Percentiles rank a stretch among this genome's conserved stretches.
These are phyloP conservation scores for Ceriagrion tenellum DNA, from an alignment of 2,888 invertebrate species.

Conservation along the genomic window DNA sequence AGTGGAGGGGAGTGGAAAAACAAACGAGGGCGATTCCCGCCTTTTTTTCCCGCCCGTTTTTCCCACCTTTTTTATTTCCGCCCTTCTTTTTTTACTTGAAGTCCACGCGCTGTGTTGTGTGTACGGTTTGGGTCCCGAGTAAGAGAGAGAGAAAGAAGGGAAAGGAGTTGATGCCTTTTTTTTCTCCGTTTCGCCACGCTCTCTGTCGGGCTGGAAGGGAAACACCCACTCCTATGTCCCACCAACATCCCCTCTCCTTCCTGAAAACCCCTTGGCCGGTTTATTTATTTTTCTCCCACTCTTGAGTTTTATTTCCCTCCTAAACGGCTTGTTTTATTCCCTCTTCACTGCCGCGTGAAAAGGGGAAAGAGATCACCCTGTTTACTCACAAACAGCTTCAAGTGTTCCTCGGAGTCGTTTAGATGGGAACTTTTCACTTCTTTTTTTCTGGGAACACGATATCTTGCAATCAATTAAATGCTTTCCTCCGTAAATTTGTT, in stretches of 20 bases:
- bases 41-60: not conserved
- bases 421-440: not conserved
- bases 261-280: not conserved
- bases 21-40: not conserved
- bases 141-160: not conserved
- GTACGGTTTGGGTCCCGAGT: not conserved
- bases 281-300: not conserved
- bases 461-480: not conserved
- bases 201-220: not conserved
- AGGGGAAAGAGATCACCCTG: not conserved
- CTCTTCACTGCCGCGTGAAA: not conserved
- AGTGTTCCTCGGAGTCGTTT: not conserved
- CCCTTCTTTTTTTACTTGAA: not conserved
- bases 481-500: not conserved
- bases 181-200: not conserved
- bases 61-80: not conserved
- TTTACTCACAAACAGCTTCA: not conserved
- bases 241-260: not conserved
- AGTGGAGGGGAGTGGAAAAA: not conserved
- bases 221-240: not conserved
- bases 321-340: slow-evolving; percentile 4
- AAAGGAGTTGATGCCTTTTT: not conserved
- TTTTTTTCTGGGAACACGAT: not conserved
- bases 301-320: not conserved
- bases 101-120: not conserved